Evolutionary conservation across 64 coral and sea anemone species (phyloP), one percentile per base, ranked within the genome.

Genomic region (Actinia tenebrosa): DNA sequence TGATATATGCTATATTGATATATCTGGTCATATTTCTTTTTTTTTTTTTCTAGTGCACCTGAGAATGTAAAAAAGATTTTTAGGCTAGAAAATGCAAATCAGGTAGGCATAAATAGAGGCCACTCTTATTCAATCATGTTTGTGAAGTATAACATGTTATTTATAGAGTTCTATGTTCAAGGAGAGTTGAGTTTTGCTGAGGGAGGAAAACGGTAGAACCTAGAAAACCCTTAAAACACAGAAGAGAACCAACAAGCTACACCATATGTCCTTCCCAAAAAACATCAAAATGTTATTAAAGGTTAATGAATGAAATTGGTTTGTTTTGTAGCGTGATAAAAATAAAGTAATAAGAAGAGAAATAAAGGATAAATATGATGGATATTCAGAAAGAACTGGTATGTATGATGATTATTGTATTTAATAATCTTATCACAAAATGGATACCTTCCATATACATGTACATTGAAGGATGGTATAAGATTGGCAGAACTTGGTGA

Each of bases 11-110:
- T 14, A 13, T 14, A 58, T 13, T 58, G 56, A 58, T 8, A 50
- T 50, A 50, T 58, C 10, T 58, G 56, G 1, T 58, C 56, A 58
- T 58, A 10, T 16, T 58, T n/a, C 7, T 5, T 66, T 8, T 71
- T 60, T 82, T 1, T 22, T 22, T 55, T 46, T 66, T 58, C 14
- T 44, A 95, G 94, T 92, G 94, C 94, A 52, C 90, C 94, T 64
- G 94, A 95, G 64, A 77, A 77, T 23, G 94, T 95, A 3, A 92
- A 95, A 60, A 92, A 84, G 75, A 86, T 95, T 43, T 95, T 95
- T 22, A 86, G 90, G 78, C 84, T 95, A 2, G 84, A 88, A 79
- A 95, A 95, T 92, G 94, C 90, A 78, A 95, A 91, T 11, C 79
- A 95, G 94, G 94, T 95, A 84, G 44, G 16, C 14, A 44, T 82